phyloP scores from a whole-genome alignment of 2,797 vertebrate species.

The Rhodeus uyekii region DNA sequence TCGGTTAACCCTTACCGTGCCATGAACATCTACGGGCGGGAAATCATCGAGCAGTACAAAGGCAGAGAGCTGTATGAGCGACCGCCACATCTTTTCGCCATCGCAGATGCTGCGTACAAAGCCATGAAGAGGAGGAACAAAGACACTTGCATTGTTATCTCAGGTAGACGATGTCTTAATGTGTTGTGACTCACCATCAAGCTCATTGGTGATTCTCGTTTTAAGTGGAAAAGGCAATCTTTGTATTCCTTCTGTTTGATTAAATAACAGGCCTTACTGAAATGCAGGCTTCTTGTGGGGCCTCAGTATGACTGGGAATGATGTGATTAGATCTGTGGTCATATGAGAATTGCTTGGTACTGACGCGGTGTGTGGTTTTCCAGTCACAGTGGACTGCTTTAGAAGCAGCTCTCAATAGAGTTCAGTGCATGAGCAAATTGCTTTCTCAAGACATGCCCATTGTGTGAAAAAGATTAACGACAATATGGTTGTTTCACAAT shows the following conservation, averaged over 20 bases:
- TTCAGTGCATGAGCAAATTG: constrained; percentile 20
- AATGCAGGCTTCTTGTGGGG: constrained; percentile 26
- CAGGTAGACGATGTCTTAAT: constrained; percentile 76
- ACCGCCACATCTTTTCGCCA: constrained; percentile 95
- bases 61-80: constrained; percentile 94
- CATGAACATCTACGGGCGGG: constrained; percentile 93
- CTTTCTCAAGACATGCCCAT: constrained; percentile 11
- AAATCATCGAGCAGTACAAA: constrained; percentile 92
- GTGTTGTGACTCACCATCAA: background rate
- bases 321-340: constrained; percentile 46
- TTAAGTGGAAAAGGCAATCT: background rate
- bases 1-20: constrained; percentile 96
- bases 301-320: constrained; percentile 33
- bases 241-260: background rate
- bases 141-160: constrained; percentile 98
- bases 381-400: constrained; percentile 18
- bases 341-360: constrained; percentile 33
- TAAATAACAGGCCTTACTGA: constrained; percentile 14
- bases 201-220: background rate
- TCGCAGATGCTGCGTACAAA: constrained; percentile 97
- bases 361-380: constrained; percentile 36
- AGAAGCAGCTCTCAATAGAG: constrained; percentile 22
- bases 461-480: constrained; percentile 24
- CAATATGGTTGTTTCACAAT: constrained; percentile 34
- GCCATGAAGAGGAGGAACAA: constrained; percentile 98